phyloP scores from a whole-genome alignment of 1,140 invertebrate genomes.

The Seison nebaliae region DNA sequence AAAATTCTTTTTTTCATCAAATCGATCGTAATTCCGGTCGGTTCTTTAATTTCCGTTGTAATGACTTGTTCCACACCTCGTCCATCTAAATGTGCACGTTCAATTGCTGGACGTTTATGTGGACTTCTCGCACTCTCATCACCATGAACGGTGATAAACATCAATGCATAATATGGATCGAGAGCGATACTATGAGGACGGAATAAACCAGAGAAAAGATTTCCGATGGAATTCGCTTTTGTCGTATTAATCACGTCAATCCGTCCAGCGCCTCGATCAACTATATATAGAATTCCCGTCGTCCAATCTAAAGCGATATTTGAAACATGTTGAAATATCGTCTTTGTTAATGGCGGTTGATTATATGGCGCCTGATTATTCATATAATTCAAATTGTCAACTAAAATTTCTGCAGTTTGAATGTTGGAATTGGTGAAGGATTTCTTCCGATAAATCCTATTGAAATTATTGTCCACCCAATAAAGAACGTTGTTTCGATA shows the following conservation, averaged over 20 bases:
- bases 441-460: conserved; percentile 2
- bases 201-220: neutral
- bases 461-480: conserved; percentile 3
- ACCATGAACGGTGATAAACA: conserved; percentile 40
- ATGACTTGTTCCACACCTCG: conserved; percentile 51
- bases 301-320: conserved; percentile 7
- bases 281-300: conserved; percentile 3
- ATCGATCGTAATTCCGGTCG: conserved; percentile 53
- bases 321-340: neutral
- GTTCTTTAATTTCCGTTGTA: conserved; percentile 61
- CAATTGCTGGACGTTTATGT: conserved; percentile 26
- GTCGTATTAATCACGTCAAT: conserved; percentile 1
- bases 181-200: conserved; percentile 1
- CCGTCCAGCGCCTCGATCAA: neutral
- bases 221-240: neutral
- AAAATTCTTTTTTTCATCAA: conserved; percentile 12
- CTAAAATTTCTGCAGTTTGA: neutral
- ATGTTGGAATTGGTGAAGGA: neutral
- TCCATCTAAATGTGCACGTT: conserved; percentile 69
- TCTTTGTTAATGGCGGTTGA: neutral
- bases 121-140: conserved; percentile 38
- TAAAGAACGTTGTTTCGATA: conserved; percentile 6
- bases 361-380: conserved; percentile 1
- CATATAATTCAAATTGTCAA: neutral
- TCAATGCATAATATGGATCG: conserved; percentile 19